Evolutionary conservation across 2,888 invertebrate species (phyloP), one percentile per base, ranked within the genome.

Genomic region (Amphipoea oculea): DNA sequence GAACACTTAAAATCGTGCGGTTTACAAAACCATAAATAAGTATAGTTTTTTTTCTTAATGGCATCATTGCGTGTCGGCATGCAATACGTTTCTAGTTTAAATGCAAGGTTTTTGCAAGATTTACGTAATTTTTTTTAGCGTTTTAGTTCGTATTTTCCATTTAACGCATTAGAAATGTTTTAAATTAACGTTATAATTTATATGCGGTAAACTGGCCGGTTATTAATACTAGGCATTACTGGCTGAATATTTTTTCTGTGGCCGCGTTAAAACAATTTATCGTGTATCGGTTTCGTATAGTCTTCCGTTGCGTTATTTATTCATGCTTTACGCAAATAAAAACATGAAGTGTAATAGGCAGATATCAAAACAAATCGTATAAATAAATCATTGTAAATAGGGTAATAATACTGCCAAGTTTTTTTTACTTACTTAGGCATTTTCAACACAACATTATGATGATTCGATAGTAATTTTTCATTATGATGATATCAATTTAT

Each of bases 61-160:
- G 85, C 86, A 84, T 82, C 76, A 85, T 89, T 83, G 90, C 89
- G 87, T 90, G 89, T 82, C 75, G 82, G 81, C 90, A 87, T 88
- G 90, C 90, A 82, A 89, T 84, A 83, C 82, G 65, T 86, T 89
- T 80, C 87, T 86, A 83, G 71, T 82, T 83, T 68, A 81, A 90
- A 85, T 83, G 88, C 82, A 86, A 82, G 62, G 81, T 79, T 87
- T 88, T 90, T 89, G 83, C 90, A 82, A 86, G 87, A 86, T 87
- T 89, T 89, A 83, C 79, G 76, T 85, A 81, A 66, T 83, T 88
- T 88, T 63, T 29, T 88, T 79, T 51, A 5, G 45, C 42, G 63
- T 40, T 88, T 84, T 79, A 66, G 66, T 84, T 72, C 74, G 78
- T 78, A 81, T 85, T 86, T 89, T 80, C 83, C 71, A 73, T 90